These are phyloP conservation scores for Hololepta plana DNA, from an alignment of 2,888 invertebrate species.

Conservation along the genomic window DNA sequence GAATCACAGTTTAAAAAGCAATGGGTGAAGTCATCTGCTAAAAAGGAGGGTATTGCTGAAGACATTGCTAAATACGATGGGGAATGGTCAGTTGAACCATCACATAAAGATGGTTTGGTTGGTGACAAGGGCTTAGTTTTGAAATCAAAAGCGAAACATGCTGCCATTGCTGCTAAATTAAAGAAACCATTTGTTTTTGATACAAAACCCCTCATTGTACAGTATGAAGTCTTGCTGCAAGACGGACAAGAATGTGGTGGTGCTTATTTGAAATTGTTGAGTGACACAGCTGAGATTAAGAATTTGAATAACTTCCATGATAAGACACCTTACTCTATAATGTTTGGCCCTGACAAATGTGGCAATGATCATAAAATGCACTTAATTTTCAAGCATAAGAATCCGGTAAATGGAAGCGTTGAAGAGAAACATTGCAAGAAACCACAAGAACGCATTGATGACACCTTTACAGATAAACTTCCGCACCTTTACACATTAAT, in stretches of 20 bases:
- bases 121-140: conserved; percentile 79
- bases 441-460: conserved; percentile 66
- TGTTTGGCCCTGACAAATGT: conserved; percentile 99
- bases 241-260: conserved; percentile 98
- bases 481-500: conserved; percentile 76
- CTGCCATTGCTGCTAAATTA: conserved; percentile 73
- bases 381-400: conserved; percentile 87
- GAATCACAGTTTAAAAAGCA: conserved; percentile 46
- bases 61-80: conserved; percentile 88
- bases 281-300: conserved; percentile 45
- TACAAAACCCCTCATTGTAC: conserved; percentile 64
- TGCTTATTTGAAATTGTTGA: conserved; percentile 87
- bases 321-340: conserved; percentile 94
- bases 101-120: conserved; percentile 51
- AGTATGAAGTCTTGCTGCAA: conserved; percentile 70
- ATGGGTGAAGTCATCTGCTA: conserved; percentile 82
- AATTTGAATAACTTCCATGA: conserved; percentile 70
- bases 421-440: conserved; percentile 95
- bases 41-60: conserved; percentile 52
- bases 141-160: conserved; percentile 90
- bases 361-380: conserved; percentile 88
- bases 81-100: conserved; percentile 55
- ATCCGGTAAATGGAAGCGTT: conserved; percentile 74
- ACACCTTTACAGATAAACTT: conserved; percentile 79
- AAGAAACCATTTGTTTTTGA: conserved; percentile 63